Percentiles rank a stretch among this genome's conserved stretches.
Conservation (phyloP, 2,797 vertebrate species). For the Aldrovandia affinis region DNA sequence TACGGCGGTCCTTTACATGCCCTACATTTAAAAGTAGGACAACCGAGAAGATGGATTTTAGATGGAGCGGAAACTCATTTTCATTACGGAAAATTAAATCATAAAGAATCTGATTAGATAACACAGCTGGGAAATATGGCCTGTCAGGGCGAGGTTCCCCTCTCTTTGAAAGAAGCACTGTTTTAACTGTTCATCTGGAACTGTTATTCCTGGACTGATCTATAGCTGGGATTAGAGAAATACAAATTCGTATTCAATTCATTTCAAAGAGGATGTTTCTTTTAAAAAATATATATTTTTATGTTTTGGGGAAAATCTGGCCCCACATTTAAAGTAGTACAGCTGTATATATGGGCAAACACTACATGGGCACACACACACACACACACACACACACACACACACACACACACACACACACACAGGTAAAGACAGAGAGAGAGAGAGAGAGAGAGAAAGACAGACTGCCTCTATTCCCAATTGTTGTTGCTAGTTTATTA, state of each 20-base stretch:
- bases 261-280: background rate
- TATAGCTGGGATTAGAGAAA: background rate
- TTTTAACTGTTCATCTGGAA: background rate
- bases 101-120: conserved; percentile 2
- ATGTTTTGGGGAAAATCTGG: background rate
- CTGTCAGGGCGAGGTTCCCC: background rate
- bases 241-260: background rate
- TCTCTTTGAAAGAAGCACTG: background rate
- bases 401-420: background rate
- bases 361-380: background rate
- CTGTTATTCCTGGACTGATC: background rate
- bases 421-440: background rate
- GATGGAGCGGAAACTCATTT: conserved; percentile 7
- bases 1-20: conserved; percentile 21
- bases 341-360: background rate
- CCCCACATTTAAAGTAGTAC: background rate
- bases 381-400: background rate
- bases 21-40: conserved; percentile 5
- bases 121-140: background rate
- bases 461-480: background rate
- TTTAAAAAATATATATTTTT: background rate
- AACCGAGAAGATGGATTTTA: background rate
- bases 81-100: conserved; percentile 5
- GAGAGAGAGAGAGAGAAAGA: conserved; percentile 19
- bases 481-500: conserved; percentile 18